Base-by-base conservation (phyloP, 2,797 vertebrate genomes). In the Cuniculus paca region DNA sequence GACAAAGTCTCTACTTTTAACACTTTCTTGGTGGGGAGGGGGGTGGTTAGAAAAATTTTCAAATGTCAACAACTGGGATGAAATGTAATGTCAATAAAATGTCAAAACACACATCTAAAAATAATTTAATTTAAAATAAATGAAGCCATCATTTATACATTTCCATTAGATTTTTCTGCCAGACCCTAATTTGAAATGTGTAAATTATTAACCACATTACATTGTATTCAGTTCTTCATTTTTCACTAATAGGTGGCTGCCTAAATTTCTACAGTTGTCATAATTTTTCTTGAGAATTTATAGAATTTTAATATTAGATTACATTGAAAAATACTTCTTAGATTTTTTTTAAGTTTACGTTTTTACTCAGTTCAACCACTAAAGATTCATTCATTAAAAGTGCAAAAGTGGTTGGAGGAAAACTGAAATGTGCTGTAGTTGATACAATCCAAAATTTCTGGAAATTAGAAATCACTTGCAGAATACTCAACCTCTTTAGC, bases 201-300 rank as follows among this genome's bases (percentile, higher is more conserved):
- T 98, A 97, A 98, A 98, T 98, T 98, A 98, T 97, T 98, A 98
- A 98, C 84, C 63, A 97, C 31, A 97, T 94, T 98, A 97, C 97
- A 96, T 95, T 97, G 97, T 96, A 97, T 97, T 97, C 96, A 96
- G 91, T 95, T 97, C 93, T 85, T 97, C 98, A 97, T 97, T 98
- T 97, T 97, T 98, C 98, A 98, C 96, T 97, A 98, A 97, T 97
- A 98, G 96, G 96, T 97, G 95, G 97, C 97, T 97, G 97, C 96
- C 94, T 97, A 97, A 98, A 97, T 97, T 97, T 97, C 94, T 94
- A 87, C 82, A 97, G 91, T 97, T 94, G 34, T 83, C 93, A 94
- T 97, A 95, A 98, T 97, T 97, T 97, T 98, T 97, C 98, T 97
- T 97, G 65, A 96, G 93, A 97, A 97, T 97, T 97, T 97, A 98